phyloP scores from a whole-genome alignment of 2,113 vertebrate species.

The Pseudopodoces humilis region DNA sequence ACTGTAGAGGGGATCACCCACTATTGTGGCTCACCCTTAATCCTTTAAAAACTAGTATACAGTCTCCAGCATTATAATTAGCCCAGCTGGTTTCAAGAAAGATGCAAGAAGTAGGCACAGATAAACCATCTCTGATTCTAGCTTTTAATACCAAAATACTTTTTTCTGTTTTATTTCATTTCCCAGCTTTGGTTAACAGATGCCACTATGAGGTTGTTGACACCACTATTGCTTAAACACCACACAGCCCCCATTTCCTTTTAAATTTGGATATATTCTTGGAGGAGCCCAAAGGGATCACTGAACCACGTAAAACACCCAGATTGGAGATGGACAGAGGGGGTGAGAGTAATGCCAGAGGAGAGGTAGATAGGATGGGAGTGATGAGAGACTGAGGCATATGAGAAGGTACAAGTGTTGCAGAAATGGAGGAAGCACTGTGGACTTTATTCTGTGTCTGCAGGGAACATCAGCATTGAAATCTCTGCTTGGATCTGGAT shows the following conservation, averaged over 20 bases:
- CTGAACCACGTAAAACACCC: not conserved
- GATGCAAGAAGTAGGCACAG: not conserved
- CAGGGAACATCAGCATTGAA: slow-evolving; percentile 29
- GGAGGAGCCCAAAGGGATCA: not conserved
- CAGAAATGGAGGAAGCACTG: not conserved
- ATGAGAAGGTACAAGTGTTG: not conserved
- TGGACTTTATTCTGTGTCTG: slow-evolving; percentile 61
- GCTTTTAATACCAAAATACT: not conserved
- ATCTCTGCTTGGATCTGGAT: slow-evolving; percentile 55
- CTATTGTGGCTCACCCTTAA: not conserved
- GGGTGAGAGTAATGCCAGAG: not conserved
- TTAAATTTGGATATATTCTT: not conserved
- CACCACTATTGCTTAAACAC: not conserved
- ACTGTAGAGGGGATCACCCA: not conserved
- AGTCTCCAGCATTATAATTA: not conserved
- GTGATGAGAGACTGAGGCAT: not conserved
- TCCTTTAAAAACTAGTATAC: not conserved
- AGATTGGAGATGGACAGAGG: not conserved
- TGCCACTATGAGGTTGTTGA: not conserved
- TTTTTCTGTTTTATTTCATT: not conserved
- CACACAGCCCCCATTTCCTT: not conserved
- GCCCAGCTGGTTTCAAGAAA: not conserved
- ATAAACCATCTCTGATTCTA: not conserved
- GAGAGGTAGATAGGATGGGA: not conserved
- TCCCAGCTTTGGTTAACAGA: not conserved